A percentile compares a stretch with the other conserved stretches of the same genome.
These are phyloP conservation scores for Sebastes taczanowskii DNA, from an alignment of 2,797 vertebrate species.

Conservation along the genomic window DNA sequence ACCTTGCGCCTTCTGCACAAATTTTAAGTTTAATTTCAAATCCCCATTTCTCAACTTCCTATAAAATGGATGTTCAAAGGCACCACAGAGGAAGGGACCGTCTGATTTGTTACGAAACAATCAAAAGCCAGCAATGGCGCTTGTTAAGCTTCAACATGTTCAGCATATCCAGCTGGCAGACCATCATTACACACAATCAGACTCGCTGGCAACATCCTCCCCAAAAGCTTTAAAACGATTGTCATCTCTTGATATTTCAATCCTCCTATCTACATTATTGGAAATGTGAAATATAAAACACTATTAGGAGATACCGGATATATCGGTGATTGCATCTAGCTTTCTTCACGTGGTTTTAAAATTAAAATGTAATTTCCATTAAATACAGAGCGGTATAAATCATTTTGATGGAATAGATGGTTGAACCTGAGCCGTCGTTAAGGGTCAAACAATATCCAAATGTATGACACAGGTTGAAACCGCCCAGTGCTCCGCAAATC, in stretches of 20 bases:
- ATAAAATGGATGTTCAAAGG: constrained; percentile 17
- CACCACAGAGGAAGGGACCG: background rate
- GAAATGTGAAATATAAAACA: constrained; percentile 17
- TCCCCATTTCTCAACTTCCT: constrained; percentile 26
- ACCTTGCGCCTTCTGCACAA: constrained; percentile 29
- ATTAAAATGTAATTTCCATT: constrained; percentile 29
- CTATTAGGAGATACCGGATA: background rate
- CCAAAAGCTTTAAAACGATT: constrained; percentile 14
- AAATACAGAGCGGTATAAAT: constrained; percentile 30
- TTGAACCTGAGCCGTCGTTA: constrained; percentile 49
- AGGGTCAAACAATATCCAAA: constrained; percentile 77
- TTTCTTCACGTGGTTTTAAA: constrained; percentile 16
- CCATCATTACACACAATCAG: constrained; percentile 36
- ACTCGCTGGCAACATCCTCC: constrained; percentile 10
- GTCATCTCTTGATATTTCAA: constrained; percentile 18
- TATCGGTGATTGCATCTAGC: constrained; percentile 5
- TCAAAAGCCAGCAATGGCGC: constrained; percentile 37
- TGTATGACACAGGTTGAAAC: constrained; percentile 69
- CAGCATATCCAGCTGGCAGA: constrained; percentile 39
- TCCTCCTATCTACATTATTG: constrained; percentile 22
- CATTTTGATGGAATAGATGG: constrained; percentile 46
- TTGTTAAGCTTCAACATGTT: constrained; percentile 52
- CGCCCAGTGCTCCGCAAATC: constrained; percentile 68
- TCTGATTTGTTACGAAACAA: constrained; percentile 31
- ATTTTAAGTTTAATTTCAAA: constrained; percentile 40